Evolutionary conservation across 2,797 vertebrate genomes (phyloP).

Genomic region (Otus scops): DNA sequence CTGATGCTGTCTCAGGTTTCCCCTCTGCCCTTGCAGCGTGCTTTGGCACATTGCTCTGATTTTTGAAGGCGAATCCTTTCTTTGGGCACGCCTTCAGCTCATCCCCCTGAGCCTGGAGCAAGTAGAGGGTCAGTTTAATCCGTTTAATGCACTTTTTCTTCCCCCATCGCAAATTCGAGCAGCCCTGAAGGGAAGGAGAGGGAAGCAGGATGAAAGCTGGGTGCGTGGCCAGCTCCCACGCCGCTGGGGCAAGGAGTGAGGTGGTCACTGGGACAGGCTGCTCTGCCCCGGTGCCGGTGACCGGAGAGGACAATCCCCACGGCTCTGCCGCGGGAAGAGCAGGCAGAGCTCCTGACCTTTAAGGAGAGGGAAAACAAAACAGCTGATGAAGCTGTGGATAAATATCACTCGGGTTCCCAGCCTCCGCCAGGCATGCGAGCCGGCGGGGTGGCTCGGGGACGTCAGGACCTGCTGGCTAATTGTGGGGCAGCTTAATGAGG

Average conservation of each 20-base stretch:
- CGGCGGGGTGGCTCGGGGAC: rapidly evolving
- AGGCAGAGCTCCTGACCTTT: neutral
- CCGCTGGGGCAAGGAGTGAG: neutral
- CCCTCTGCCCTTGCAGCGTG: rapidly evolving
- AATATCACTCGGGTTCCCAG: neutral
- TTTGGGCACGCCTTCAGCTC: neutral
- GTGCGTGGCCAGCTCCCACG: neutral
- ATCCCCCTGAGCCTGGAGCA: too few relatives aligned
- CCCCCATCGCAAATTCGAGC: rapidly evolving
- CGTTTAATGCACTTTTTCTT: neutral
- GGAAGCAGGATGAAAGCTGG: neutral
- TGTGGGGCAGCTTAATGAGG: neutral
- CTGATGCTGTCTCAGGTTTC: neutral
- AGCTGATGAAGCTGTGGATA: neutral
- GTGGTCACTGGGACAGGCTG: neutral
- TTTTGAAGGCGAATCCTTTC: neutral
- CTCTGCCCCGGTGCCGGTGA: neutral
- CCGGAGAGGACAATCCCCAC: neutral
- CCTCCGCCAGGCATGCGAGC: rapidly evolving
- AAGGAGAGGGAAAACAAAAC: neutral
- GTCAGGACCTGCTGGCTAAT: neutral
- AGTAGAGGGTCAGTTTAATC: neutral
- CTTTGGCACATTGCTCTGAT: neutral
- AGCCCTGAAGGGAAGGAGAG: neutral
- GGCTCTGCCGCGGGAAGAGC: neutral